Evolutionary conservation across 2,888 invertebrate species (phyloP), one percentile per base, ranked within the genome.

Genomic region (Hydroisotoma schaefferi): DNA sequence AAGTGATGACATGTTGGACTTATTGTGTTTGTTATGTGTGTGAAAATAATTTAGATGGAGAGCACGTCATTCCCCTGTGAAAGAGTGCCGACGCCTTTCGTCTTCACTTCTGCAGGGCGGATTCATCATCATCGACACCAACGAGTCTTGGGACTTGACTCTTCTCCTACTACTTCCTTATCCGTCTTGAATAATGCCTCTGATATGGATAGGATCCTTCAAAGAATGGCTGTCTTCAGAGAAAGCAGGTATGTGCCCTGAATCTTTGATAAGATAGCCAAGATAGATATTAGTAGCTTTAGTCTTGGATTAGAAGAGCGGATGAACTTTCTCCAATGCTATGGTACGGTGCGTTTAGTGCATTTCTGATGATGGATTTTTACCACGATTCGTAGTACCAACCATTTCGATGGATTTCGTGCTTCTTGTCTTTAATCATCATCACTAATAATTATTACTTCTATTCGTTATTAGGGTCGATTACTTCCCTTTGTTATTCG

Each of bases 21-120:
- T 49, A 49, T 49, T 49, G 26, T 49, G 49, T n/a, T n/a, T 8
- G 40, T 15, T 40, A 20, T 40, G 20, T 40, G 40, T 40, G 40
- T 46, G 46, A 46, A 22, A 37, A 51, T 63, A 52, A 59, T 69
- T 68, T 65, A 71, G 71, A 71, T 71, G 71, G 71, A 71, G 64
- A 71, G 51, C 71, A 65, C 69, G 63, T 69, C 65, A 54, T 58
- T 58, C 27, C 57, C 55, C 54, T 54, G 57, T 57, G 69, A 67
- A 57, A 65, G 69, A 59, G 60, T 63, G 27, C 66, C 69, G 49
- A 66, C 69, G 58, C 71, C 71, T 62, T 71, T 69, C 54, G 63
- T 66, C 61, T 68, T 69, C 52, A 40, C 61, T 26, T 26, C 64
- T n/a, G 47, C 38, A 23, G 57, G 57, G 59, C 67, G 54, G 55